phyloP scores from a whole-genome alignment of 2,888 invertebrate species.

The Pristionchus entomophagus region DNA sequence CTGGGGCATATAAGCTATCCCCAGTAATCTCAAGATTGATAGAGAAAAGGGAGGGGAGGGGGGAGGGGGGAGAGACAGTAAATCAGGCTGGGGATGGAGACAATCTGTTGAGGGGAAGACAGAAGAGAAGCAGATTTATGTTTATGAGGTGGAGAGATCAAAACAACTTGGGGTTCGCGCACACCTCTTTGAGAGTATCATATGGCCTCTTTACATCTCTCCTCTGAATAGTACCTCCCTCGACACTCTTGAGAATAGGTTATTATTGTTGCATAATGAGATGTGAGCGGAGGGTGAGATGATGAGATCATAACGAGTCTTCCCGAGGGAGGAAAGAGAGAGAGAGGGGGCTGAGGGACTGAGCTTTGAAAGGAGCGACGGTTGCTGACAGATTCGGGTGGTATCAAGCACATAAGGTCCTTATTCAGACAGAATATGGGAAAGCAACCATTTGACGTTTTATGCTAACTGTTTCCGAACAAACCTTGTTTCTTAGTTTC shows the following conservation, averaged over 20 bases:
- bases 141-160: conserved; percentile 1
- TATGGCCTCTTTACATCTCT: not conserved
- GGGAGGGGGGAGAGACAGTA: conserved; percentile 11
- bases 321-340: not conserved
- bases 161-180: not conserved
- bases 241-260: not conserved
- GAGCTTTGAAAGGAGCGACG: not conserved
- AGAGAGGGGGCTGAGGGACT: not conserved
- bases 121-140: conserved; percentile 38
- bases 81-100: conserved; percentile 28
- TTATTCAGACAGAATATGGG: too few species aligned
- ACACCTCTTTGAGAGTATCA: not conserved
- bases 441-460: too few species aligned
- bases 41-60: not conserved
- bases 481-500: too few species aligned
- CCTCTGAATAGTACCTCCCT: not conserved
- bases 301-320: not conserved
- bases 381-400: not conserved
- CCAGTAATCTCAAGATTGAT: conserved; percentile 38
- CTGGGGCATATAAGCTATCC: conserved; percentile 21
- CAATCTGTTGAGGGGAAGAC: conserved; percentile 42
- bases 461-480: too few species aligned
- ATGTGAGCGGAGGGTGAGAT: conserved; percentile 31
- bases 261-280: conserved; percentile 41
- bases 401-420: too few species aligned